A percentile compares a stretch with the other conserved stretches of the same genome.
Conservation (phyloP, 2,113 vertebrate species). For the Chamaetylas fuelleborni region DNA sequence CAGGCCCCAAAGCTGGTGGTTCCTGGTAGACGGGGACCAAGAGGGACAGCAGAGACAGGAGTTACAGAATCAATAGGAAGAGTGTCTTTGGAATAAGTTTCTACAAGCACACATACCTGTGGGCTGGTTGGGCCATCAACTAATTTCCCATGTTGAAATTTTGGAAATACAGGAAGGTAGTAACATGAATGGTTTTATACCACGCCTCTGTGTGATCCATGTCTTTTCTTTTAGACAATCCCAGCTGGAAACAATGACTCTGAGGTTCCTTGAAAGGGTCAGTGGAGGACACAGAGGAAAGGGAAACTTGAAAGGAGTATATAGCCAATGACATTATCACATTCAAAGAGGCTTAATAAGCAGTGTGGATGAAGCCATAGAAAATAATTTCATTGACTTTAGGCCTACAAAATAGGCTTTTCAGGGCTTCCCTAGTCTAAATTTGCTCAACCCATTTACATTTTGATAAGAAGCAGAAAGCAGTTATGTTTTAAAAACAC, state of each 20-base stretch:
- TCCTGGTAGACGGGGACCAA: not conserved
- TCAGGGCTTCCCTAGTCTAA: not conserved
- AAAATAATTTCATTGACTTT: not conserved
- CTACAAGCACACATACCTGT: not conserved
- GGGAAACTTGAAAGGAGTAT: not conserved
- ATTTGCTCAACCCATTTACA: not conserved
- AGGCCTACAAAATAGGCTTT: not conserved
- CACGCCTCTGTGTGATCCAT: not conserved
- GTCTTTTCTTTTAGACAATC: not conserved
- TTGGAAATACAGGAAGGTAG: not conserved
- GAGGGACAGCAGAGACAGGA: not conserved
- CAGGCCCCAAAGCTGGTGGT: not conserved
- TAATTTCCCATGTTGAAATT: not conserved
- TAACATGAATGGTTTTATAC: not conserved
- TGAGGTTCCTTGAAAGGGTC: not conserved
- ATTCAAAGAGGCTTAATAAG: not conserved
- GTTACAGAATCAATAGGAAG: not conserved
- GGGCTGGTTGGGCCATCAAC: not conserved
- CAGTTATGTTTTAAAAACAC: not conserved
- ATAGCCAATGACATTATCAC: not conserved
- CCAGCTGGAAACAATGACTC: not conserved
- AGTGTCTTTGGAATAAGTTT: not conserved
- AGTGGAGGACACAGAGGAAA: not conserved
- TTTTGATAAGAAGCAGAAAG: not conserved
- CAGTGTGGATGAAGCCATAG: not conserved